Percentiles rank a stretch among this genome's conserved stretches.
Conservation (phyloP, 2,113 vertebrate species). For the Ascaphus truei region DNA sequence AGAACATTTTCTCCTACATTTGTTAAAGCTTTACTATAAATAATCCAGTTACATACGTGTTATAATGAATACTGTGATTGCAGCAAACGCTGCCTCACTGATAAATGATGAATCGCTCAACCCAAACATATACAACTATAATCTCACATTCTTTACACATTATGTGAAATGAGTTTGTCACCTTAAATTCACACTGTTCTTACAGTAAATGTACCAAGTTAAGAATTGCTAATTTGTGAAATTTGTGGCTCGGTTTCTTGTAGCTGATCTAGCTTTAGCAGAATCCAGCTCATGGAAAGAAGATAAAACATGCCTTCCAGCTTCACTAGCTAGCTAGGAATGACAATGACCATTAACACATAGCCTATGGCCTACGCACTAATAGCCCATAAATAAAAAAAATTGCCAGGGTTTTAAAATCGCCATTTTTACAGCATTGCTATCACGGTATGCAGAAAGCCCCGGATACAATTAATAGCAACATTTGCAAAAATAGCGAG, state of each 20-base stretch:
- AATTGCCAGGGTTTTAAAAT: too few species aligned
- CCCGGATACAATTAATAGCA: too few species aligned
- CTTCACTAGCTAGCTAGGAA: too few species aligned
- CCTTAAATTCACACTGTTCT: not conserved
- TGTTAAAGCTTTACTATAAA: not conserved
- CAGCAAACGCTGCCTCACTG: not conserved
- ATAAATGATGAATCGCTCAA: conserved; percentile 1
- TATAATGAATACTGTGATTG: not conserved
- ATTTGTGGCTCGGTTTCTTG: not conserved
- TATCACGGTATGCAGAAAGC: too few species aligned
- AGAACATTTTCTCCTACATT: not conserved
- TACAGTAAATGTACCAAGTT: not conserved
- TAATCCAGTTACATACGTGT: not conserved
- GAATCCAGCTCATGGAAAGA: too few species aligned
- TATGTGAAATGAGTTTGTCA: conserved; percentile 12
- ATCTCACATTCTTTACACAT: not conserved
- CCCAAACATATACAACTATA: not conserved
- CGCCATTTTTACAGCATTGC: too few species aligned
- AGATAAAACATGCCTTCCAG: too few species aligned
- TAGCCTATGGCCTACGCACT: too few species aligned
- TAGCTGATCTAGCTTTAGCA: too few species aligned
- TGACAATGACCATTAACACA: too few species aligned
- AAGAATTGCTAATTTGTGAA: not conserved
- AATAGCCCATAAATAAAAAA: too few species aligned
- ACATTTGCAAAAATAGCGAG: too few species aligned